A percentile compares a stretch with the other conserved stretches of the same genome.
Evolutionary conservation across 1,140 invertebrate genomes (phyloP).

Genomic region (Drosophila athabasca): DNA sequence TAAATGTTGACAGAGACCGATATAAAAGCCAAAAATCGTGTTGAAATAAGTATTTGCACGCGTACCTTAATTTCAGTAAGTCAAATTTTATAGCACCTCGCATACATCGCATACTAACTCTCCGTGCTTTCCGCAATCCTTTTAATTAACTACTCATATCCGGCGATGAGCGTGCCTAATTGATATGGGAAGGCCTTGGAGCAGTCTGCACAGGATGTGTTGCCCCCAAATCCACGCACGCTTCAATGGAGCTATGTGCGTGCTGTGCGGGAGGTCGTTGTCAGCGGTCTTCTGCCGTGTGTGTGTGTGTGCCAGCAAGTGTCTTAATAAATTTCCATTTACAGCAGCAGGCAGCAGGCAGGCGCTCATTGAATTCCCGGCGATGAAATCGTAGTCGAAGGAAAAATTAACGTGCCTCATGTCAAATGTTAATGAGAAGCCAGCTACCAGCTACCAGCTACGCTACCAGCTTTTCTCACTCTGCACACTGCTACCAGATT

Average conservation of each 20-base stretch:
- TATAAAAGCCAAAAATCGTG: constrained; percentile 56
- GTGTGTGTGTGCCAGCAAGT: constrained; percentile 36
- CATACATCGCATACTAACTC: constrained; percentile 46
- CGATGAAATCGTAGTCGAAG: constrained; percentile 43
- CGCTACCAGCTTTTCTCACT: constrained; percentile 15
- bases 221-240: constrained; percentile 5
- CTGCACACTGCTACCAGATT: constrained; percentile 1
- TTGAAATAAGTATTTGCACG: constrained; percentile 10
- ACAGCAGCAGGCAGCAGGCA: constrained; percentile 15
- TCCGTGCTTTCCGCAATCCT: constrained; percentile 59
- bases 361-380: constrained; percentile 44
- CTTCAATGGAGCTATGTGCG: constrained; percentile 46
- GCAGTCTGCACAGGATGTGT: constrained; percentile 1
- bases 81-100: constrained; percentile 36
- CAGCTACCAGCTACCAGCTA: neutral
- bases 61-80: constrained; percentile 5
- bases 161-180: constrained; percentile 72
- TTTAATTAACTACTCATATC: constrained; percentile 82
- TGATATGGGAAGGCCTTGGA: constrained; percentile 55
- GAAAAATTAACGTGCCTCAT: constrained; percentile 52
- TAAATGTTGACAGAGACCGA: constrained; percentile 48
- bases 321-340: constrained; percentile 76
- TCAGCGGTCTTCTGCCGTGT: constrained; percentile 4
- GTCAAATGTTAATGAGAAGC: constrained; percentile 58
- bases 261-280: constrained; percentile 26